phyloP scores from a whole-genome alignment of 2,797 vertebrate genomes.

The Botia kubotai region DNA sequence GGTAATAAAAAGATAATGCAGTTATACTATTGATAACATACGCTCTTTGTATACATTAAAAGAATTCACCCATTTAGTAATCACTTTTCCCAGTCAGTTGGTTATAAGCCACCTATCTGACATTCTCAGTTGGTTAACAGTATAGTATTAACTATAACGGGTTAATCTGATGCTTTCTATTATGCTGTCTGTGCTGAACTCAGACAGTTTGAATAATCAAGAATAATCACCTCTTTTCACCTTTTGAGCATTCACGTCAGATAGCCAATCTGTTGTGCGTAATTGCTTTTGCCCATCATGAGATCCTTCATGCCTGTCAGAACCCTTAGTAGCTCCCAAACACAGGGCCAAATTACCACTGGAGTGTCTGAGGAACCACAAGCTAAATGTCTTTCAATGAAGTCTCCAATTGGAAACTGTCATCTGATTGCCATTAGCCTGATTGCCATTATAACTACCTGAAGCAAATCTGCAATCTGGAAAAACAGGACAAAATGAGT shows the following conservation, averaged over 20 bases:
- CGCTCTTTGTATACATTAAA: neutral
- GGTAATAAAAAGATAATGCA: too few species aligned
- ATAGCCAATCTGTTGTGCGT: neutral
- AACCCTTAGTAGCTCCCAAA: neutral
- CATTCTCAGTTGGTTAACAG: neutral
- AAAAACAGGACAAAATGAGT: neutral
- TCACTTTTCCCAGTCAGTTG: neutral
- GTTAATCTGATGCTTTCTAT: neutral
- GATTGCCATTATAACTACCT: neutral
- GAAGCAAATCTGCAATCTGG: neutral
- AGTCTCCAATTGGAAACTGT: too few species aligned
- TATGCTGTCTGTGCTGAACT: too few species aligned
- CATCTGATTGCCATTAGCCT: too few species aligned
- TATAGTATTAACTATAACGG: neutral
- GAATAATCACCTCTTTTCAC: neutral
- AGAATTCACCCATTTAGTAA: neutral
- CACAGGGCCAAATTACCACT: neutral
- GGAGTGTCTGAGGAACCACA: neutral
- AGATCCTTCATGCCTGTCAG: neutral
- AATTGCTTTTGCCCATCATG: constrained; percentile 6
- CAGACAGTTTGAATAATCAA: neutral
- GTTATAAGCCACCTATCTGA: neutral
- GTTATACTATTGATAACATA: neutral
- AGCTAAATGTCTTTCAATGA: neutral
- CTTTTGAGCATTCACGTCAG: constrained; percentile 17